Conservation (phyloP, 2,113 vertebrate genomes). For the Hassar affinis region DNA sequence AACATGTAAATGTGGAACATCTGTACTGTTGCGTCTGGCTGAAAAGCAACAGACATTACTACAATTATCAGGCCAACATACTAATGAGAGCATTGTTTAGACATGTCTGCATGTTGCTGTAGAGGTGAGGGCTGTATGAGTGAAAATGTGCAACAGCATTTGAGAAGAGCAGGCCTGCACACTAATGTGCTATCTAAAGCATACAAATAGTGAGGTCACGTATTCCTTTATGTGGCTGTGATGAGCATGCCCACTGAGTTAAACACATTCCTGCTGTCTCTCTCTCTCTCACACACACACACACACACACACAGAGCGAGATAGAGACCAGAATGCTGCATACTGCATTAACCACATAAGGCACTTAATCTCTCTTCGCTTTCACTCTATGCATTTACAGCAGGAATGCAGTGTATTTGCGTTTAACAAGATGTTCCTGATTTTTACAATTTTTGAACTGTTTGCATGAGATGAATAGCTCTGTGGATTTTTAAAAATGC, state of each 20-base stretch:
- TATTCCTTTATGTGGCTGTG: conserved; percentile 13
- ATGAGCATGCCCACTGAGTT: conserved; percentile 56
- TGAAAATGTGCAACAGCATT: not conserved
- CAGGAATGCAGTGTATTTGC: not conserved
- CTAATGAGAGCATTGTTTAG: not conserved
- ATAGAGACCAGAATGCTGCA: conserved; percentile 33
- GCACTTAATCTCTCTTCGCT: not conserved
- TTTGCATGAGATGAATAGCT: not conserved
- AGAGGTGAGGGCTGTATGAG: not conserved
- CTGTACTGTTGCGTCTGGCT: not conserved
- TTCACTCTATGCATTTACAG: not conserved
- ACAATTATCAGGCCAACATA: not conserved
- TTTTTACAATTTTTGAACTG: not conserved
- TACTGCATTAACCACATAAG: conserved; percentile 31
- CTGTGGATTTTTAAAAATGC: not conserved
- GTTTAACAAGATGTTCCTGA: not conserved
- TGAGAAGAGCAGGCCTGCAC: conserved; percentile 1
- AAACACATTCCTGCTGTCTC: conserved; percentile 62
- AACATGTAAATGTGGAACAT: not conserved
- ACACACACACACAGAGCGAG: conserved; percentile 24
- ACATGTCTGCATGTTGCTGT: not conserved
- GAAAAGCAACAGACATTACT: not conserved
- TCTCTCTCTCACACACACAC: not conserved
- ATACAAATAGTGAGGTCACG: not conserved
- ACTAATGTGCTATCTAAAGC: not conserved